Percentiles rank a stretch among this genome's conserved stretches.
Conservation (phyloP, 2,113 vertebrate genomes). For the Brienomyrus brachyistius region DNA sequence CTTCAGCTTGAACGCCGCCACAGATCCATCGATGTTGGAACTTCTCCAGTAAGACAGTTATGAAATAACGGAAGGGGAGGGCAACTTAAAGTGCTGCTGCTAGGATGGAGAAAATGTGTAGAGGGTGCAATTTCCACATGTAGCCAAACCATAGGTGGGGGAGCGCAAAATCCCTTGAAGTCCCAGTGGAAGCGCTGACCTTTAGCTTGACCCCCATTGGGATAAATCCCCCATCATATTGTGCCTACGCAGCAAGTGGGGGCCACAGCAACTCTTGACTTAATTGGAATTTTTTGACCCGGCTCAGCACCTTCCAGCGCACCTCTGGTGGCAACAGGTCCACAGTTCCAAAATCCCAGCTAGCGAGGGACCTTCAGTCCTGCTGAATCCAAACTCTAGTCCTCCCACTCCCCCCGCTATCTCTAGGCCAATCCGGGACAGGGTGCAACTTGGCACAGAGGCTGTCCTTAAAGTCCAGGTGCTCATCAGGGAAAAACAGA, state of each 20-base stretch:
- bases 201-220: slow-evolving; percentile 30
- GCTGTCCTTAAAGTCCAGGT: background rate
- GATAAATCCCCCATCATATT: slow-evolving; percentile 26
- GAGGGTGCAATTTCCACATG: slow-evolving; percentile 21
- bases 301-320: slow-evolving; percentile 22
- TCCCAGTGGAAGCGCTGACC: slow-evolving; percentile 30
- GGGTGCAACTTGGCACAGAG: background rate
- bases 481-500: background rate
- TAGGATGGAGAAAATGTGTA: slow-evolving; percentile 20
- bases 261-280: slow-evolving; percentile 34
- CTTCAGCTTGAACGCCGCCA: background rate
- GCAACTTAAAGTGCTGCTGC: slow-evolving; percentile 13
- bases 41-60: background rate
- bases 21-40: background rate
- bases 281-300: slow-evolving; percentile 38
- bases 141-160: slow-evolving; percentile 21
- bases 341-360: background rate
- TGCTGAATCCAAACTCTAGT: background rate
- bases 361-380: background rate
- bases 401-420: background rate
- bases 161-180: slow-evolving; percentile 25
- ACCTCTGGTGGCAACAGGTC: slow-evolving; percentile 13
- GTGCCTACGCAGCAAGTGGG: slow-evolving; percentile 28
- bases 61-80: background rate
- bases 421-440: background rate